A percentile compares a stretch with the other conserved stretches of the same genome.
phyloP scores from a whole-genome alignment of 2,797 vertebrate genomes.

The Tadarida brasiliensis region DNA sequence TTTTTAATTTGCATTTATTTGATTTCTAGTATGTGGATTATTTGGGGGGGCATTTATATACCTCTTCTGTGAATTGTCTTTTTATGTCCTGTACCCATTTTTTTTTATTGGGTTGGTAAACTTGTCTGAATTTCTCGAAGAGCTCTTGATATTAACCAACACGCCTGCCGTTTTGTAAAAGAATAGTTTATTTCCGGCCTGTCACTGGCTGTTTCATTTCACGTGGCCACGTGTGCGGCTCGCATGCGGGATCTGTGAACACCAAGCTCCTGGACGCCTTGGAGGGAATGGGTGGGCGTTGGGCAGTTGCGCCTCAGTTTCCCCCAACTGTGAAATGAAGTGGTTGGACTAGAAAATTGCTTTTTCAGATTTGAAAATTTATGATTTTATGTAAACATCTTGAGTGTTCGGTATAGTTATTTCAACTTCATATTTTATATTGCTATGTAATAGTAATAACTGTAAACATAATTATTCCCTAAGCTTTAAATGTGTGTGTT shows the following conservation, averaged over 20 bases:
- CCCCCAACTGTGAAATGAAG: background rate
- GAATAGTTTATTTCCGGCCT: background rate
- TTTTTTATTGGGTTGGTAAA: background rate
- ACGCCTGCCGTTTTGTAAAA: background rate
- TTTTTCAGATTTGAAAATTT: constrained; percentile 31
- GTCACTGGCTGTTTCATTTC: background rate
- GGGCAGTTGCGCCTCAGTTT: background rate
- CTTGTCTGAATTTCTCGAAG: background rate
- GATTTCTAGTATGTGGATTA: background rate
- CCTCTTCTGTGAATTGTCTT: background rate
- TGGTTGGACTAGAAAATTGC: background rate
- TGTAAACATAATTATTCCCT: background rate
- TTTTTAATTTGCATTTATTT: constrained; percentile 27
- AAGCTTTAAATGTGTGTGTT: background rate
- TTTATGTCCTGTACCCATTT: background rate
- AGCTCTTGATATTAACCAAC: background rate
- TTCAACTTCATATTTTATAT: background rate
- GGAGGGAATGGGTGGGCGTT: background rate
- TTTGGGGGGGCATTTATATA: background rate
- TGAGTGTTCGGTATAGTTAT: background rate
- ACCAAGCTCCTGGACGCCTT: background rate
- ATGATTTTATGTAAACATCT: background rate
- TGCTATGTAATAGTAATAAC: background rate
- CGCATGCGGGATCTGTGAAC: background rate
- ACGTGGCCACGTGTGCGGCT: background rate